A percentile compares a stretch with the other conserved stretches of the same genome.
phyloP scores from a whole-genome alignment of 2,888 invertebrate species.

The Liposcelis brunnea region DNA sequence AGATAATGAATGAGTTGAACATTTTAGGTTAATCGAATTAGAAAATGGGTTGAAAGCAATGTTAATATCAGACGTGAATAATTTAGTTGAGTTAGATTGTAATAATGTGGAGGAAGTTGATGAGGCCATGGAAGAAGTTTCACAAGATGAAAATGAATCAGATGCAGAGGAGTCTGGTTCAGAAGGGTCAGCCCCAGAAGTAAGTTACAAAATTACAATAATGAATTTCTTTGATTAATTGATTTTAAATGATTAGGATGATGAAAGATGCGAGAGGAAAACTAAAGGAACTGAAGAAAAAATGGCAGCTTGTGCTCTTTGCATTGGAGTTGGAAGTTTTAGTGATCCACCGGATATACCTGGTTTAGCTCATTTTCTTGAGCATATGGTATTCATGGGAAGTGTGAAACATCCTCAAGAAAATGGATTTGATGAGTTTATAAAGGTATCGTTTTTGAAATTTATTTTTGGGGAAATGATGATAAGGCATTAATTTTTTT shows the following conservation, averaged over 20 bases:
- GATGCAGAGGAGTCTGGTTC: constrained; percentile 14
- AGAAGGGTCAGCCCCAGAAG: constrained; percentile 12
- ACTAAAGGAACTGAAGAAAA: constrained; percentile 24
- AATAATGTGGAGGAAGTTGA: neutral
- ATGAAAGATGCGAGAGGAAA: constrained; percentile 22
- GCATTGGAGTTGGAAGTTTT: constrained; percentile 60
- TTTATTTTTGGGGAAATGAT: constrained; percentile 7
- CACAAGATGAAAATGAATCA: constrained; percentile 12
- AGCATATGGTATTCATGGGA: constrained; percentile 93
- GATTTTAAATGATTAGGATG: constrained; percentile 23
- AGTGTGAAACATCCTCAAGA: constrained; percentile 75
- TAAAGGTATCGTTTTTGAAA: constrained; percentile 32
- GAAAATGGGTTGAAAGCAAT: constrained; percentile 18
- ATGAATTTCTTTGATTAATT: constrained; percentile 16
- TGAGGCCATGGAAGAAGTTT: constrained; percentile 3
- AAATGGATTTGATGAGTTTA: constrained; percentile 66
- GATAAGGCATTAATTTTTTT: too few relatives aligned
- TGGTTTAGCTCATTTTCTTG: constrained; percentile 70
- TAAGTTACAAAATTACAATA: constrained; percentile 14
- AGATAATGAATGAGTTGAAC: too few relatives aligned
- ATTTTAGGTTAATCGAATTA: constrained; percentile 15
- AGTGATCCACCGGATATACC: constrained; percentile 59
- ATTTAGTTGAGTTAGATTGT: constrained; percentile 14
- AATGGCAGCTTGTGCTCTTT: constrained; percentile 53
- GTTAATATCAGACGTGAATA: constrained; percentile 17